Evolutionary conservation across 1,140 invertebrate species (phyloP).

Genomic region (Scaptomyza pallida): DNA sequence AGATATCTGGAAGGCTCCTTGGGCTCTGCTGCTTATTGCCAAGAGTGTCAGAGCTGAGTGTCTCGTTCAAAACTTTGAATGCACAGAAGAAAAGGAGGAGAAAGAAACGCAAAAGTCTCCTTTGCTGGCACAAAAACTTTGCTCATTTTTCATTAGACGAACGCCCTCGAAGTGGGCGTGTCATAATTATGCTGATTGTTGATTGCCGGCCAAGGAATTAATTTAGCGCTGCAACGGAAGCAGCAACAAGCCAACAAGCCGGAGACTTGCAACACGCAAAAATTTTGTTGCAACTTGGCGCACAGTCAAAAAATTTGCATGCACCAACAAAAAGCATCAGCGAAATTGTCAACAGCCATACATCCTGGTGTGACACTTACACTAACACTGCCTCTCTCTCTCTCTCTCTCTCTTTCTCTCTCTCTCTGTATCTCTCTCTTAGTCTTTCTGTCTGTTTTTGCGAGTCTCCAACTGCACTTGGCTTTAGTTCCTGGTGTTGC

Average conservation of each 20-base stretch:
- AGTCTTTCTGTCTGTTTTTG: constrained; percentile 18
- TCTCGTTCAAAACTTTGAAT: constrained; percentile 22
- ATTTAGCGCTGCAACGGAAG: constrained; percentile 64
- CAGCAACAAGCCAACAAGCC: constrained; percentile 12
- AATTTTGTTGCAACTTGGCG: constrained; percentile 34
- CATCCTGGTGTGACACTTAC: constrained; percentile 4
- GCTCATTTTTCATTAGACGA: constrained; percentile 40
- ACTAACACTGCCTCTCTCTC: neutral
- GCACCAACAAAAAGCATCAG: constrained; percentile 37
- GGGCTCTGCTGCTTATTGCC: constrained; percentile 3
- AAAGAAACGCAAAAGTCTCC: neutral
- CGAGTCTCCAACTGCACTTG: neutral
- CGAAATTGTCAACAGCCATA: constrained; percentile 66
- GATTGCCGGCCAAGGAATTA: constrained; percentile 74
- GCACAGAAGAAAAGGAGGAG: neutral
- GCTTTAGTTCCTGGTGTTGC: constrained; percentile 13
- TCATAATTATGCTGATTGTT: constrained; percentile 79
- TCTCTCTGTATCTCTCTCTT: too few species aligned
- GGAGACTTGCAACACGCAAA: constrained; percentile 39
- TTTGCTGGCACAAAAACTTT: constrained; percentile 22
- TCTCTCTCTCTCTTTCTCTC: too few species aligned
- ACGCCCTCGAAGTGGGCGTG: constrained; percentile 54
- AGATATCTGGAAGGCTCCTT: neutral
- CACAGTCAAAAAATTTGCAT: constrained; percentile 20
- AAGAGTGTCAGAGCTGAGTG: constrained; percentile 15